Evolutionary conservation across 1,140 invertebrate species (phyloP), one percentile per base, ranked within the genome.

Genomic region (Manduca sexta): DNA sequence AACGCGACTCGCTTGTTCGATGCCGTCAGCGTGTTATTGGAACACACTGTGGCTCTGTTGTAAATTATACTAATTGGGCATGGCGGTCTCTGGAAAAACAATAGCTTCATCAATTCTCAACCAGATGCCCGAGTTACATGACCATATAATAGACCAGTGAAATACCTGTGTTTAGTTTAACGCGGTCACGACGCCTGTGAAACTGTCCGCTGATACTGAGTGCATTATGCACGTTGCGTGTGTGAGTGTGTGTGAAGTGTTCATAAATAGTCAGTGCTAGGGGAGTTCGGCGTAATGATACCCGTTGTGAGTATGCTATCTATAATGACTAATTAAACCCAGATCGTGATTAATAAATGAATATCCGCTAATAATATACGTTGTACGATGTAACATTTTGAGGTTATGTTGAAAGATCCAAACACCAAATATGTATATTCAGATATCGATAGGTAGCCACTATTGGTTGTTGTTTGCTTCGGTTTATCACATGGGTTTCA

Each of bases 1-100:
- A 84, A 79, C 74, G 76, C 78, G 71, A 64, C 76, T 69, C 60
- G 62, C 61, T 75, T 74, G 76, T 77, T 79, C 68, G 67, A 75
- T 74, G 72, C 72, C 72, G 81, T 79, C 78, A 79, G 72, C 71
- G 70, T 74, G 72, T 75, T 73, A 69, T 73, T 66, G 62, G 72
- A 75, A 70, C 64, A 69, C 68, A 70, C 64, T 70, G 72, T 71
- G 71, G 50, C 50, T 49, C 61, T 64, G 71, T 80, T 78, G 69
- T 82, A 78, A 82, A 82, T 82, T 81, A 69, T 82, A 70, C 75
- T 84, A 84, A 84, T 84, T 84, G 72, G 73, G 65, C 58, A 83
- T 76, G 80, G 74, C 75, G 75, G 78, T 69, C 75, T 69, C 59
- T 72, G 52, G 63, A 67, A 74, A 70, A 74, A 76, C 66, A 72